Percentiles rank a stretch among this genome's conserved stretches.
These are phyloP conservation scores for Labeo rohita DNA, from an alignment of 2,113 vertebrate species.

Conservation along the genomic window DNA sequence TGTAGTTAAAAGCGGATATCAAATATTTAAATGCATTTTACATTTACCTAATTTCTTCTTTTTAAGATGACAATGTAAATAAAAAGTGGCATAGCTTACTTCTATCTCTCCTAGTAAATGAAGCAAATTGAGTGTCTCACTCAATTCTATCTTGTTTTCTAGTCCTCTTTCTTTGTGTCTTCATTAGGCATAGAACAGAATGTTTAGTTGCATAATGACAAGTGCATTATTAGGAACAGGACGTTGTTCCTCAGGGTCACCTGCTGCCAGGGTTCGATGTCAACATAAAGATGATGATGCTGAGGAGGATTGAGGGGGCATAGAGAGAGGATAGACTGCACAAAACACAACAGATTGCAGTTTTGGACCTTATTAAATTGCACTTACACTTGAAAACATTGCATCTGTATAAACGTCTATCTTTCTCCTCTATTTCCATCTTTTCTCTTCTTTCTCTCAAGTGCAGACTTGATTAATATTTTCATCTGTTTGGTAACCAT, in stretches of 20 bases:
- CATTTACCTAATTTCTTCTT: neutral
- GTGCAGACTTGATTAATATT: slow-evolving; percentile 97
- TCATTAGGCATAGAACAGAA: neutral
- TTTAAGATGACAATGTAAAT: neutral
- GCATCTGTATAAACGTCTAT: slow-evolving; percentile 58
- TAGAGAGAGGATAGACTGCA: neutral
- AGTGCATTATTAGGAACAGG: neutral
- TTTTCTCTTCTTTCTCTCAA: slow-evolving; percentile 67
- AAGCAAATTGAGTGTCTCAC: neutral
- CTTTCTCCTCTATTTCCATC: slow-evolving; percentile 50
- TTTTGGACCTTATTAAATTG: slow-evolving; percentile 60
- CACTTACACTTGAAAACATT: slow-evolving; percentile 24
- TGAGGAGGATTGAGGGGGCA: neutral
- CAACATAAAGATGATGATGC: slow-evolving; percentile 13
- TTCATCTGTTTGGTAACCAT: slow-evolving; percentile 98
- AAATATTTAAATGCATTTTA: neutral
- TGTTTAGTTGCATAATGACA: neutral
- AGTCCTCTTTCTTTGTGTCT: slow-evolving; percentile 10
- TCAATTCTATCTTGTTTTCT: neutral
- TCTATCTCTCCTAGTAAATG: neutral
- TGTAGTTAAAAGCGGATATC: slow-evolving; percentile 31
- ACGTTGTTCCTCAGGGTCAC: slow-evolving; percentile 7
- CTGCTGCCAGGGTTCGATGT: neutral
- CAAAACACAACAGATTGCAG: slow-evolving; percentile 43
- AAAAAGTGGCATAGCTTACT: neutral